Evolutionary conservation across 2,797 vertebrate genomes (phyloP).

Genomic region (Pseudopleuronectes americanus): DNA sequence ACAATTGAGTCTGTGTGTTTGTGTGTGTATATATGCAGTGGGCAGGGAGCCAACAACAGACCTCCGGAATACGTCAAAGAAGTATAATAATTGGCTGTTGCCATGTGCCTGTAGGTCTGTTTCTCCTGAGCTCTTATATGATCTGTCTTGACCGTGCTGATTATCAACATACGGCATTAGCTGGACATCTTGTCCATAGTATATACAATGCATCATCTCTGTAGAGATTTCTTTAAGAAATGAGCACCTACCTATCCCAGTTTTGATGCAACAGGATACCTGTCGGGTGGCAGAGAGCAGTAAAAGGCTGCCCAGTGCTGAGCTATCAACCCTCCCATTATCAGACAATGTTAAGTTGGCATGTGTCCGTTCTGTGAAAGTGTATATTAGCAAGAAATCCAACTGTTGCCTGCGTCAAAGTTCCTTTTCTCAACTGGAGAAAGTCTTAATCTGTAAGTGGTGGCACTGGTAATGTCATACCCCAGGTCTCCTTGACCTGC

Average conservation of each 20-base stretch:
- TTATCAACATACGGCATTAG: not conserved
- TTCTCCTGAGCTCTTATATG: not conserved
- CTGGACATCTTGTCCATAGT: not conserved
- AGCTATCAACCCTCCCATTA: conserved; percentile 22
- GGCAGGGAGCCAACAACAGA: conserved; percentile 19
- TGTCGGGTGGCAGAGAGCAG: conserved; percentile 1
- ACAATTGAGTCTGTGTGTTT: not conserved
- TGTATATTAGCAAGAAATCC: not conserved
- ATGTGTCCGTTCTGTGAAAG: conserved; percentile 25
- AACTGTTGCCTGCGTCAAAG: not conserved
- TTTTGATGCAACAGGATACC: conserved; percentile 11
- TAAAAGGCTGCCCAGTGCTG: conserved; percentile 7
- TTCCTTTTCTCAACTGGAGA: not conserved
- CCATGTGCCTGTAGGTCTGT: conserved; percentile 4
- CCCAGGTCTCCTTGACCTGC: not conserved
- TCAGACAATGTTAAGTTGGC: conserved; percentile 19
- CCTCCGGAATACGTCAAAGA: not conserved
- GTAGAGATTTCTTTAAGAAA: not conserved
- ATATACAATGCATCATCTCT: not conserved
- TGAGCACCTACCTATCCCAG: not conserved
- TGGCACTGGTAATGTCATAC: not conserved
- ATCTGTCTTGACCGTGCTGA: not conserved
- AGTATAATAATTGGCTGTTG: conserved; percentile 27
- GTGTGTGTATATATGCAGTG: not conserved
- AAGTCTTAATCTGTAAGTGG: not conserved